Conservation (phyloP, 2,797 vertebrate species). For the Discoglossus pictus region DNA sequence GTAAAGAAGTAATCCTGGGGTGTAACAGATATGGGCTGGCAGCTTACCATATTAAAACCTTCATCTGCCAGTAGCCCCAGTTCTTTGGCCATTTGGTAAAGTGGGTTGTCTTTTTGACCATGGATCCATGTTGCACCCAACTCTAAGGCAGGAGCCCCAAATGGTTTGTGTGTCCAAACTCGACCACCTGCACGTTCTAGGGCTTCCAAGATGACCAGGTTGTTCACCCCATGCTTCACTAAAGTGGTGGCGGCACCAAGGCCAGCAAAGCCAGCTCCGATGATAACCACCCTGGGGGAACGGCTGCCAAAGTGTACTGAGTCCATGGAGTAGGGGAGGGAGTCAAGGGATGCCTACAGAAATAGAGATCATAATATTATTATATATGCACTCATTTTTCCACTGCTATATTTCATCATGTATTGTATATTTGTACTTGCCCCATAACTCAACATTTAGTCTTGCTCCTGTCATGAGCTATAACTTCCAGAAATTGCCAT, state of each 20-base stretch:
- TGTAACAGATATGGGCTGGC: constrained; percentile 52
- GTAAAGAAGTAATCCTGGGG: constrained; percentile 60
- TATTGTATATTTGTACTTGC: too few species aligned
- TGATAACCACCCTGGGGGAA: constrained; percentile 55
- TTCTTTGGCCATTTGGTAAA: constrained; percentile 59
- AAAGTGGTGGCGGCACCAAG: constrained; percentile 58
- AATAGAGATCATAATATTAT: not conserved
- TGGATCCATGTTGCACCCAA: constrained; percentile 67
- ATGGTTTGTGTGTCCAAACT: constrained; percentile 58
- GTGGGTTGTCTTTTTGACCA: constrained; percentile 59
- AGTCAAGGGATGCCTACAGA: not conserved
- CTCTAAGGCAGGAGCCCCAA: constrained; percentile 58
- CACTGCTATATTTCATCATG: too few species aligned
- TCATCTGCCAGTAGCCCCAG: constrained; percentile 56
- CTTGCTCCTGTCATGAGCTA: too few species aligned
- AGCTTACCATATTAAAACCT: constrained; percentile 38
- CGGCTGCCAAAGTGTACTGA: not conserved
- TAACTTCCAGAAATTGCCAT: too few species aligned
- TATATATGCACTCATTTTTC: constrained; percentile 2
- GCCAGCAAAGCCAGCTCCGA: constrained; percentile 65
- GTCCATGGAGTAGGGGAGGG: constrained; percentile 10
- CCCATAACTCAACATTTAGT: too few species aligned
- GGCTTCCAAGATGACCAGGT: constrained; percentile 60
- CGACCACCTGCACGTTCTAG: constrained; percentile 59
- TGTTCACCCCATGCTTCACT: constrained; percentile 53